Evolutionary conservation across 2,888 invertebrate genomes (phyloP).

Genomic region (Tipula confusa): DNA sequence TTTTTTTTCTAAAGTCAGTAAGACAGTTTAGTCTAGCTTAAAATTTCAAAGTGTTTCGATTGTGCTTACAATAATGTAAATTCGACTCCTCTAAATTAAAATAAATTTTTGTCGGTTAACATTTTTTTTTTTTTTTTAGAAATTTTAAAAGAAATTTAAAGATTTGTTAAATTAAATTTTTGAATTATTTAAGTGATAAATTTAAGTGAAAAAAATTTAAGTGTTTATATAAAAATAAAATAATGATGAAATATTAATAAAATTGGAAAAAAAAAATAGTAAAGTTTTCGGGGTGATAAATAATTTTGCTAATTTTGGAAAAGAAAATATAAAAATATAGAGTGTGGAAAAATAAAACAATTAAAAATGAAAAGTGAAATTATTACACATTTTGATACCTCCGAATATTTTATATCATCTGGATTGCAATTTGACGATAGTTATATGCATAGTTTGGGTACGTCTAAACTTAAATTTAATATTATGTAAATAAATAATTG

Average conservation of each 20-base stretch:
- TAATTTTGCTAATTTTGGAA: neutral
- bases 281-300: too few species aligned
- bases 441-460: constrained; percentile 28
- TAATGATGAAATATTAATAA: neutral
- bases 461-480: neutral
- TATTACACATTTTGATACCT: constrained; percentile 28
- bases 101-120: neutral
- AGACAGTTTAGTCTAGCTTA: constrained; percentile 20
- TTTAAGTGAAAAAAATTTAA: neutral
- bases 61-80: neutral
- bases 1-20: neutral
- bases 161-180: neutral
- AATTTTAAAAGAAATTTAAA: neutral
- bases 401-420: constrained; percentile 22
- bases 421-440: constrained; percentile 29
- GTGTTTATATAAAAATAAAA: neutral
- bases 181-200: neutral
- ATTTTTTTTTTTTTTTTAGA: too few species aligned
- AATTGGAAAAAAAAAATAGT: neutral
- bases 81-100: neutral
- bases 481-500: neutral
- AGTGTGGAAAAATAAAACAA: constrained; percentile 28
- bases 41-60: constrained; percentile 6
- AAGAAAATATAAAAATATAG: neutral
- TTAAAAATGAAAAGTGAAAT: constrained; percentile 31